Conservation (phyloP, 2,888 invertebrate species). For the Clitarchus hookeri region DNA sequence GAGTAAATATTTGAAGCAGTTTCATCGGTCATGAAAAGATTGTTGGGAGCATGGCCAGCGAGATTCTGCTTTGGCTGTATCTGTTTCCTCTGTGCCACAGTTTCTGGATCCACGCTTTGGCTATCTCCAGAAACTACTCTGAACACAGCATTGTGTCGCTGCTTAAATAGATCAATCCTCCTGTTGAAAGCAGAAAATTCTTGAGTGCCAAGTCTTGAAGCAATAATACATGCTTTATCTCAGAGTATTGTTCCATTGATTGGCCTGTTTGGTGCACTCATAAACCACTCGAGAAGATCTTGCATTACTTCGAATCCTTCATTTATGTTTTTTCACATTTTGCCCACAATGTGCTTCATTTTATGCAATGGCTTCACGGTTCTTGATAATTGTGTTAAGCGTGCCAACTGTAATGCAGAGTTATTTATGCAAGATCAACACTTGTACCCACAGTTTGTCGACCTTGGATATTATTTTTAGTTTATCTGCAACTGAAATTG, state of each 20-base stretch:
- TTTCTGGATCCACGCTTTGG: background rate
- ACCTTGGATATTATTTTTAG: background rate
- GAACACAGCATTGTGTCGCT: background rate
- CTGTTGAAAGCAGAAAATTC: too few relatives aligned
- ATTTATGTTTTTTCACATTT: background rate
- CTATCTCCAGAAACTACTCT: background rate
- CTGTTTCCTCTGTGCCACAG: background rate
- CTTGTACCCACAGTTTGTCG: background rate
- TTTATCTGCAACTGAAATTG: background rate
- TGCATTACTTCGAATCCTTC: background rate
- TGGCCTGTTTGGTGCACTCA: background rate
- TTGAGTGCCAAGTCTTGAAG: background rate
- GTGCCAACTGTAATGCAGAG: background rate
- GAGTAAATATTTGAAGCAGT: constrained; percentile 5
- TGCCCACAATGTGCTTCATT: too few relatives aligned
- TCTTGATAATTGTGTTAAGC: background rate
- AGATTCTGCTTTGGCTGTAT: too few relatives aligned
- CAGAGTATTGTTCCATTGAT: constrained; percentile 20
- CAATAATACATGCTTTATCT: background rate
- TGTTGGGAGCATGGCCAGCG: background rate
- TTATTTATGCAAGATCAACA: constrained; percentile 6
- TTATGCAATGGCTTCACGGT: background rate
- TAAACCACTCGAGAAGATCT: background rate
- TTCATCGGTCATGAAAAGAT: constrained; percentile 15
- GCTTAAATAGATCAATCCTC: constrained; percentile 17